Conservation (phyloP, 2,113 vertebrate species). For the Takifugu bimaculatus region DNA sequence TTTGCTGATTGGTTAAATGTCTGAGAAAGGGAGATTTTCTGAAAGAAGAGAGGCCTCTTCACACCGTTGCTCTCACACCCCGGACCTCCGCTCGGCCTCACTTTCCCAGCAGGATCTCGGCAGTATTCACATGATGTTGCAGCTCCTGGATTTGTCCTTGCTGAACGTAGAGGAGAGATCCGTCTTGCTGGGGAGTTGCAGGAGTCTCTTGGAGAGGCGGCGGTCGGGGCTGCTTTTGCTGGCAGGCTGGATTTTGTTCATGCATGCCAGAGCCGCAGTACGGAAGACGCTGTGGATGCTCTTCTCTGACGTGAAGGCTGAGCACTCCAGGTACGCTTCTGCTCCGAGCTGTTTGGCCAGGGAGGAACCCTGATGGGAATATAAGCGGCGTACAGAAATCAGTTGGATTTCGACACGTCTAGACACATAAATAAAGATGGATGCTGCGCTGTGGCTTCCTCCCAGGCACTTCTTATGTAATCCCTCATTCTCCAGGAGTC, state of each 20-base stretch:
- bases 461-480: too few species aligned
- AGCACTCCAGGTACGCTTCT: conserved; percentile 89
- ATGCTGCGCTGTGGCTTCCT: too few species aligned
- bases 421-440: background rate
- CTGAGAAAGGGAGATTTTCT: conserved; percentile 4
- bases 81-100: conserved; percentile 2
- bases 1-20: conserved; percentile 4
- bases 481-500: too few species aligned
- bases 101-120: background rate
- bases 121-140: conserved; percentile 86
- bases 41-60: conserved; percentile 27
- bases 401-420: background rate
- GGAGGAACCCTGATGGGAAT: conserved; percentile 76
- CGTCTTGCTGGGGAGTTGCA: conserved; percentile 85
- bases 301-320: conserved; percentile 93
- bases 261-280: conserved; percentile 79
- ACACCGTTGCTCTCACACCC: conserved; percentile 26
- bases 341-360: conserved; percentile 88
- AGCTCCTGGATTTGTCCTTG: conserved; percentile 92
- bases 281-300: conserved; percentile 93
- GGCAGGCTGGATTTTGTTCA: conserved; percentile 76
- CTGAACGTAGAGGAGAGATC: conserved; percentile 89
- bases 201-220: conserved; percentile 87
- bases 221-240: conserved; percentile 78
- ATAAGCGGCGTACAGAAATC: background rate